These are phyloP conservation scores for Conopomorpha cramerella DNA, from an alignment of 1,140 invertebrate species.

Conservation along the genomic window DNA sequence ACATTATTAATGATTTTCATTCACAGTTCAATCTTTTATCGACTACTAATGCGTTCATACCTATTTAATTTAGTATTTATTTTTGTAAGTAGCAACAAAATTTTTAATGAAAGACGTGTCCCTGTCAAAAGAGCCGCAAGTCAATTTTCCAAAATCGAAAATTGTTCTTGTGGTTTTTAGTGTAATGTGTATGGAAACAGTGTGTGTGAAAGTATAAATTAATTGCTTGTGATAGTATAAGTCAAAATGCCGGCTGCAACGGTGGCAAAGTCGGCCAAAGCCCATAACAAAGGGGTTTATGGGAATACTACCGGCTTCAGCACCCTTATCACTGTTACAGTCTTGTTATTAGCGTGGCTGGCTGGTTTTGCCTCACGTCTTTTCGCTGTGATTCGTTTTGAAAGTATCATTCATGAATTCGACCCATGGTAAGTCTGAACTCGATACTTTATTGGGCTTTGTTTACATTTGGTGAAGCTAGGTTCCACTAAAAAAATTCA, in stretches of 20 bases:
- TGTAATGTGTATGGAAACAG: slow-evolving; percentile 46
- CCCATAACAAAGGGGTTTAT: slow-evolving; percentile 41
- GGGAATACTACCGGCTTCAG: slow-evolving; percentile 68
- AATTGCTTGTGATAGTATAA: slow-evolving; percentile 16
- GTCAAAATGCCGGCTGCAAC: slow-evolving; percentile 30
- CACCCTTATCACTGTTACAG: slow-evolving; percentile 88
- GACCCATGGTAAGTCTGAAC: slow-evolving; percentile 97
- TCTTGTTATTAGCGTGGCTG: slow-evolving; percentile 93
- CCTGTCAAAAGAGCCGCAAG: slow-evolving; percentile 33
- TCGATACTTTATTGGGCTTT: too few relatives aligned
- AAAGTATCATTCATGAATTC: slow-evolving; percentile 99
- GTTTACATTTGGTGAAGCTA: too few relatives aligned
- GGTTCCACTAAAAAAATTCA: not conserved
- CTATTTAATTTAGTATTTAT: too few relatives aligned
- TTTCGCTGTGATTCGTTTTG: slow-evolving; percentile 98
- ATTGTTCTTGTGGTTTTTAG: too few relatives aligned
- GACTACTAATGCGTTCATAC: too few relatives aligned
- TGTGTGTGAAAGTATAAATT: slow-evolving; percentile 22
- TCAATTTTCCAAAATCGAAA: slow-evolving; percentile 46
- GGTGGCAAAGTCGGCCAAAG: slow-evolving; percentile 20
- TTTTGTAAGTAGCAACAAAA: too few relatives aligned
- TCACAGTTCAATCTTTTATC: too few relatives aligned
- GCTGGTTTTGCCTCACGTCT: slow-evolving; percentile 96
- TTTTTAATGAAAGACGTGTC: slow-evolving; percentile 58
- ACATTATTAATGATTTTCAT: too few relatives aligned